These are phyloP conservation scores for Mungos mungo DNA, from an alignment of 2,113 vertebrate species.

Conservation along the genomic window DNA sequence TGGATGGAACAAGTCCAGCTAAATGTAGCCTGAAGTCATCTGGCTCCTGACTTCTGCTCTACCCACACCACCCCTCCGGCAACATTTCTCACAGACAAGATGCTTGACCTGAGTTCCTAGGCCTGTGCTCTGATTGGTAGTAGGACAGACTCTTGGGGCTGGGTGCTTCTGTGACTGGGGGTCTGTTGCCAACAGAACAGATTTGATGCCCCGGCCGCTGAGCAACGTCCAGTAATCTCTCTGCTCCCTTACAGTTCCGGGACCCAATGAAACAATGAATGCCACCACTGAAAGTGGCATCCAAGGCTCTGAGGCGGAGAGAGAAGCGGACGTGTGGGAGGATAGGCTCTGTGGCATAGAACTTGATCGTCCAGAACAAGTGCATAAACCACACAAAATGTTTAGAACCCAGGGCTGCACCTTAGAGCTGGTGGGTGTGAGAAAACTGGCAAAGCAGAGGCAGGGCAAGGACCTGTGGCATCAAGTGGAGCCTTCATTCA, in stretches of 20 bases:
- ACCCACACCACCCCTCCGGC: accelerated
- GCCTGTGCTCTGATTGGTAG: background rate
- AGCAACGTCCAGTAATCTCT: background rate
- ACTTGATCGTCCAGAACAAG: background rate
- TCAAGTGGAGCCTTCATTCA: background rate
- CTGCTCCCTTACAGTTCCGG: background rate
- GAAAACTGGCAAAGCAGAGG: background rate
- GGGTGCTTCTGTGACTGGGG: background rate
- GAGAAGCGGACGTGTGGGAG: background rate
- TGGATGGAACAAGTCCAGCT: background rate
- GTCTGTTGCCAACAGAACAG: background rate
- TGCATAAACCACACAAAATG: background rate
- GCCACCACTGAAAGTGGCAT: background rate
- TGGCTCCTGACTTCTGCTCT: background rate
- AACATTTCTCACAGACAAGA: background rate
- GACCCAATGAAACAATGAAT: background rate
- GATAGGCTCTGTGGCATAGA: background rate
- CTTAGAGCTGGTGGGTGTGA: background rate
- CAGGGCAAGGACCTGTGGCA: background rate
- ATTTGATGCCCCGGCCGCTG: background rate
- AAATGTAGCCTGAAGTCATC: background rate
- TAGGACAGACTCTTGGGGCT: background rate
- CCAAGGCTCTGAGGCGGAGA: background rate
- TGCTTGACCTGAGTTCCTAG: background rate
- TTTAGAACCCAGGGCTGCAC: background rate